Evolutionary conservation across 1,140 invertebrate species (phyloP), one percentile per base, ranked within the genome.

Genomic region (Meloidogyne chitwoodi): DNA sequence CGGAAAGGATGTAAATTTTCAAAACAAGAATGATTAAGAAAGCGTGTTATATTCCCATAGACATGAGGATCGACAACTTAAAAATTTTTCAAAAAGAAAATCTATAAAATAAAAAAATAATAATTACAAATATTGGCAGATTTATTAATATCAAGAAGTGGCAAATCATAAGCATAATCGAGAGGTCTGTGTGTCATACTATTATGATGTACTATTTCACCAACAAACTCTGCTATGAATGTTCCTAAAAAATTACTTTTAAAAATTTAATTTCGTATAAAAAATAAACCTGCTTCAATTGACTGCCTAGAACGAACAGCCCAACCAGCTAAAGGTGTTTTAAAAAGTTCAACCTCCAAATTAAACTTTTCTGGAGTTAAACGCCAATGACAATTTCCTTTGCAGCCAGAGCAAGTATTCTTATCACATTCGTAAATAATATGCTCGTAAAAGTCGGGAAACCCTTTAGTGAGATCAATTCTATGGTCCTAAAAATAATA

Each of bases 11-110:
- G 56, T 6, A 78, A 24, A 62, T 78, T 78, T 48, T 65, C 63
- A 66, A 80, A 72, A 34, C 77, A 78, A 19, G 77, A 78, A 38
- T 78, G 77, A 64, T 78, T 78, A 34, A 78, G 68, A 75, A 78
- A 78, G 29, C 77, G 77, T n/a, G 77, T 44, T 22, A 78, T 78
- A 56, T 78, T 78, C 1, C 77, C 77, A 62, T 72, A 78, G 44
- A 29, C 24, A 22, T 68, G 67, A n/a, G 77, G 77, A 72, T 78
- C 77, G n/a, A 78, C 77, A 26, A 73, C 69, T 72, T 24, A 44
- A 72, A 27, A 29, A 29, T 69, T n/a, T 24, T 4, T 38, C 14
- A 31, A 68, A 66, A 65, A 65, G 19, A 2, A 64, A 64, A 24
- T 27, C 10, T 27, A 64, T 22, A 29, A 65, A 29, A 65, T 65